These are phyloP conservation scores for Cossypha niveicapilla DNA, from an alignment of 2,797 vertebrate genomes.

Conservation along the genomic window DNA sequence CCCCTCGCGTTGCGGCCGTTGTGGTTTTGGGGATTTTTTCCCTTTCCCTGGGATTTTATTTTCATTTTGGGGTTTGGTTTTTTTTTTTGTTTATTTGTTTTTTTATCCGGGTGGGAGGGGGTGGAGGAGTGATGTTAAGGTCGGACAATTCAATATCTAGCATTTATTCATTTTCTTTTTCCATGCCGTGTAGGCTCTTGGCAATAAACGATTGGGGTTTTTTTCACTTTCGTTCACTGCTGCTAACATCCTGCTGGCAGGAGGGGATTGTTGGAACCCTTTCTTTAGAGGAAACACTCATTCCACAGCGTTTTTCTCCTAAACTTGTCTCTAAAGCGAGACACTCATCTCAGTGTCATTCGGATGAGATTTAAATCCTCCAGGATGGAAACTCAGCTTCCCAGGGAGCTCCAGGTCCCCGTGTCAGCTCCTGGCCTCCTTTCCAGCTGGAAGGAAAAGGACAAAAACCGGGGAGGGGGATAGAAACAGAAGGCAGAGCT, in stretches of 20 bases:
- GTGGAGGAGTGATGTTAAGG: not conserved
- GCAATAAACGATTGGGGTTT: not conserved
- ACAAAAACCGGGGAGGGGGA: not conserved
- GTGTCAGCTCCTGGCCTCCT: not conserved
- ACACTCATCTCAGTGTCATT: accelerated
- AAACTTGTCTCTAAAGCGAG: not conserved
- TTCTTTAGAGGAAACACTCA: not conserved
- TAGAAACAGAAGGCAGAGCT: not conserved
- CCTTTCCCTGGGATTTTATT: not conserved
- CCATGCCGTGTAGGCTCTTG: not conserved
- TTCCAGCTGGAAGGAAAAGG: not conserved
- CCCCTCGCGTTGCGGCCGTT: not conserved
- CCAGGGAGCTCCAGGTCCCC: too few species aligned
- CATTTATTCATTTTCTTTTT: not conserved
- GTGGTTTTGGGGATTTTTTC: not conserved
- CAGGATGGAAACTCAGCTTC: not conserved
- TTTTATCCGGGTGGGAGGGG: accelerated
- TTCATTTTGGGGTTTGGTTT: not conserved
- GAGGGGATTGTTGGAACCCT: not conserved
- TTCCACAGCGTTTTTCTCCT: not conserved
- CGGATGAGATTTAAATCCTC: not conserved
- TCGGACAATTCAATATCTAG: not conserved
- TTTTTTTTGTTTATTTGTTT: not conserved
- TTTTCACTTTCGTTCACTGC: not conserved
- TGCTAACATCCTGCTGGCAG: not conserved